These are phyloP conservation scores for Melanerpes aurifrons DNA, from an alignment of 2,113 vertebrate genomes.

Conservation along the genomic window DNA sequence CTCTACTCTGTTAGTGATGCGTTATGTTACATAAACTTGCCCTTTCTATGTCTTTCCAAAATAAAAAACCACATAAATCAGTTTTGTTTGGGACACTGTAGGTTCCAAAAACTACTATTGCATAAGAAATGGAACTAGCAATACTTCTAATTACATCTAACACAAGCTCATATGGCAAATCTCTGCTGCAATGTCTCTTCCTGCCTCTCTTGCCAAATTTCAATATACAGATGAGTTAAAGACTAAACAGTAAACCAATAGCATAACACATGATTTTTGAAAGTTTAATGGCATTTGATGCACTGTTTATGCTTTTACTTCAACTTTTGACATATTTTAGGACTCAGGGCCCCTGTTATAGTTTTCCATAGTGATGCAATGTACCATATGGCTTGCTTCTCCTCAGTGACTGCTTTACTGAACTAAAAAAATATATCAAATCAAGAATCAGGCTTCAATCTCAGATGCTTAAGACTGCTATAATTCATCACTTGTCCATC, in stretches of 20 bases:
- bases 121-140: constrained; percentile 8
- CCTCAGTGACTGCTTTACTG: neutral
- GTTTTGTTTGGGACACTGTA: neutral
- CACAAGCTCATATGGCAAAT: neutral
- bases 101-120: neutral
- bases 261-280: neutral
- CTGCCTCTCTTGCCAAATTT: neutral
- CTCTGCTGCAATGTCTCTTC: neutral
- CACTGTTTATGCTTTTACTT: neutral
- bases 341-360: neutral
- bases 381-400: neutral
- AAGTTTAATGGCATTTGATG: neutral
- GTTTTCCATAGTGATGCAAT: neutral
- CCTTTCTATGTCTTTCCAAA: neutral
- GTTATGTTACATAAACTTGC: neutral
- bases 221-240: neutral
- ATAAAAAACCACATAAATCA: neutral
- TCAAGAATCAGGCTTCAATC: neutral
- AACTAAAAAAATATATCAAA: neutral
- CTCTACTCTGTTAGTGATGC: neutral
- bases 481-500: neutral
- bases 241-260: neutral
- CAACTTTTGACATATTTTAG: neutral
- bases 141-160: neutral
- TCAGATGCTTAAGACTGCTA: neutral